Base-by-base conservation (phyloP, 2,888 invertebrate genomes). In the Autographa gamma region DNA sequence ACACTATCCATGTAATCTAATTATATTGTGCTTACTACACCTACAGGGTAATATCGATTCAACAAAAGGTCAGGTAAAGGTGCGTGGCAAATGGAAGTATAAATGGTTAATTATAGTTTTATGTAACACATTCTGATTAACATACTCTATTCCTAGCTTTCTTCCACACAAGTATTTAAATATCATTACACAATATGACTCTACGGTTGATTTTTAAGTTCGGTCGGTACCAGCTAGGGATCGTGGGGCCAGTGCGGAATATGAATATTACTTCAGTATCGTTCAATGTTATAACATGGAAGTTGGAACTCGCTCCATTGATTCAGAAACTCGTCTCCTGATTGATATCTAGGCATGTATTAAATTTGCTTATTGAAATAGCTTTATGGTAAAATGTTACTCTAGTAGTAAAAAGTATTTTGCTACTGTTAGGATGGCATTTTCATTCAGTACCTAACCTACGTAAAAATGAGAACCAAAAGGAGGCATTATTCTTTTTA, bases 301-400 rank as follows among this genome's bases (percentile, higher is more conserved):
- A n/a, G 48, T 48, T 79, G 76, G 72, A 85, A 80, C 76, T 75
- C 90, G 91, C 90, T 93, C 85, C 87, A 88, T 56, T 92, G 90
- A 85, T 69, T 88, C 83, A 87, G 90, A 92, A 92, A 89, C 86
- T 77, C 69, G 81, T 83, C 82, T 80, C 83, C 83, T 80, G 75
- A 79, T 73, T 73, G 60, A 81, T 82, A 79, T 74, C 68, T 63
- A 68, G 56, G n/a, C 48, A 71, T 65, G 69, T 66, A 74, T 72
- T 81, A 72, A 75, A 74, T 82, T 69, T 73, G 66, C 69, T 77
- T 76, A 79, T 74, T 79, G 62, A 59, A 77, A 81, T 77, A 65
- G 59, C 67, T 69, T 9, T 60, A 34, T 66, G 16, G 7, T 48
- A 16, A 43, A 43, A 48, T 48, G 7, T 5, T 48, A n/a, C 8